Conservation (phyloP, 1,140 invertebrate species). For the Notospermus geniculatus region DNA sequence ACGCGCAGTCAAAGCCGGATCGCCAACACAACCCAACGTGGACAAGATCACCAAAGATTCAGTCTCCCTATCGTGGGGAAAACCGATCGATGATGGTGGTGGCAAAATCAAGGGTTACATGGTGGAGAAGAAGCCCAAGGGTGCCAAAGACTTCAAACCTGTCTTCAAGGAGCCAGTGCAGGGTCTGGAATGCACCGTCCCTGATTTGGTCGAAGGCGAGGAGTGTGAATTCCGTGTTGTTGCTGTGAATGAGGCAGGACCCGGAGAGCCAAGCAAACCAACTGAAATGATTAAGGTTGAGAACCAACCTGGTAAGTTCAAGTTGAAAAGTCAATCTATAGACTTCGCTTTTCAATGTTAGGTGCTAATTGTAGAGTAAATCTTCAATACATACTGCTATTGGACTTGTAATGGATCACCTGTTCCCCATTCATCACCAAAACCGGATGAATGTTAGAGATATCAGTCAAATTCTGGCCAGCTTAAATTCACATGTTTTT, state of each 20-base stretch:
- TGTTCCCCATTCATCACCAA: too few relatives aligned
- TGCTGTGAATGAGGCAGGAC: slow-evolving; percentile 93
- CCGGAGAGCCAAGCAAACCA: slow-evolving; percentile 87
- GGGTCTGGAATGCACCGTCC: slow-evolving; percentile 62
- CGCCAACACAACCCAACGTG: slow-evolving; percentile 89
- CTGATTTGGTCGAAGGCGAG: slow-evolving; percentile 86
- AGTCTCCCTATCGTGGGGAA: slow-evolving; percentile 92
- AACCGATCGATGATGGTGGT: slow-evolving; percentile 88
- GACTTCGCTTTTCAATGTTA: too few relatives aligned
- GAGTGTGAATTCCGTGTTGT: slow-evolving; percentile 95
- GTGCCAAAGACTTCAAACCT: slow-evolving; percentile 84
- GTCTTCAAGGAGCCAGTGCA: slow-evolving; percentile 80
- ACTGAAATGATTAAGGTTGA: slow-evolving; percentile 78
- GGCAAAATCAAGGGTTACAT: slow-evolving; percentile 93
- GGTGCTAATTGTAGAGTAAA: too few relatives aligned
- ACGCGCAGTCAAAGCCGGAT: slow-evolving; percentile 75
- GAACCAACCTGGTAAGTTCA: slow-evolving; percentile 72
- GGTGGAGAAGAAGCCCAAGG: slow-evolving; percentile 81
- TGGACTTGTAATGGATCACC: too few relatives aligned
- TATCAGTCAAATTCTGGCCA: too few relatives aligned
- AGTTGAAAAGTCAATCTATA: too few relatives aligned
- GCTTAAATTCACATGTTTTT: too few relatives aligned
- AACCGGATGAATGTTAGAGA: too few relatives aligned
- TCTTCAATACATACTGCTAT: too few relatives aligned
- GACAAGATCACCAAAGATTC: slow-evolving; percentile 95